phyloP scores from a whole-genome alignment of 2,888 invertebrate genomes.

The Melieria picta region DNA sequence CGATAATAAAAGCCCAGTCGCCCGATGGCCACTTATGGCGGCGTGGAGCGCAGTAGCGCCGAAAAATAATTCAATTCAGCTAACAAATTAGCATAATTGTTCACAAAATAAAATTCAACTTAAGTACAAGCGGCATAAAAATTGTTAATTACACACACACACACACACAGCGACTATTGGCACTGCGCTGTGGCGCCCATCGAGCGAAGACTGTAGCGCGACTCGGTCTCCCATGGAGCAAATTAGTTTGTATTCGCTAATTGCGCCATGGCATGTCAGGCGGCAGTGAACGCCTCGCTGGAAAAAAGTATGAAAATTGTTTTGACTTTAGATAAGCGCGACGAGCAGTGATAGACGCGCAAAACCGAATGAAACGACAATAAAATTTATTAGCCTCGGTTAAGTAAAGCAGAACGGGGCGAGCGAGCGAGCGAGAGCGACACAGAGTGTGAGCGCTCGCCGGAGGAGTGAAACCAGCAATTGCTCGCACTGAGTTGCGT shows the following conservation, averaged over 20 bases:
- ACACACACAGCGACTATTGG: background rate
- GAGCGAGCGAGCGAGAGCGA: background rate
- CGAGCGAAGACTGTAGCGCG: background rate
- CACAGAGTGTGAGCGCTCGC: background rate
- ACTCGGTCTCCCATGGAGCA: conserved; percentile 52
- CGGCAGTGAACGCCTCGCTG: conserved; percentile 52
- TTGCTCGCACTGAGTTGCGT: conserved; percentile 1
- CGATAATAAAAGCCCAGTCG: too few relatives aligned
- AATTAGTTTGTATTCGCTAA: conserved; percentile 64
- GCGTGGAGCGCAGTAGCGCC: background rate
- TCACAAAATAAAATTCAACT: conserved; percentile 61
- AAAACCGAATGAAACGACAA: conserved; percentile 52
- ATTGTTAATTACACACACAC: conserved; percentile 21
- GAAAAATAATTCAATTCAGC: conserved; percentile 50
- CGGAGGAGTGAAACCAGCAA: background rate
- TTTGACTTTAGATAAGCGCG: conserved; percentile 64
- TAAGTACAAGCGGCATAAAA: conserved; percentile 44
- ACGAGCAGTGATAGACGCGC: conserved; percentile 35
- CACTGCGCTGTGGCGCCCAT: background rate
- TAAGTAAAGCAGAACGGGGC: conserved; percentile 26
- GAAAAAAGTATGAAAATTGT: conserved; percentile 60
- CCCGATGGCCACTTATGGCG: background rate
- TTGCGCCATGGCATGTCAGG: conserved; percentile 61
- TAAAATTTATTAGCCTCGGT: conserved; percentile 56
- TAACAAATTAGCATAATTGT: conserved; percentile 64